Conservation (phyloP, 2,797 vertebrate species). For the Gobionotothen gibberifrons region DNA sequence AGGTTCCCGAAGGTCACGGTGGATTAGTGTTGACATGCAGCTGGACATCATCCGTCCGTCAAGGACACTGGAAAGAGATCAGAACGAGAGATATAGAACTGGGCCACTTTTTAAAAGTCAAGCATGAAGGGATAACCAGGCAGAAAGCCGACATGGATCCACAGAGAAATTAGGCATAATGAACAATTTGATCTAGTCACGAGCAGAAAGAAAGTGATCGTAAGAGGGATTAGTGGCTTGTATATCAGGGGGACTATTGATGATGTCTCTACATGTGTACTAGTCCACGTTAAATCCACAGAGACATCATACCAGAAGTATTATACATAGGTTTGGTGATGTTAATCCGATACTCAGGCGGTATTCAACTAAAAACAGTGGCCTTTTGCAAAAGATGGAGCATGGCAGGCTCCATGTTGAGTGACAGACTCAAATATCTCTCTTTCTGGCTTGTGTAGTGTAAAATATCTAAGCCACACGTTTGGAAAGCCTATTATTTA, state of each 20-base stretch:
- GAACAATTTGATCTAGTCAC: constrained; percentile 40
- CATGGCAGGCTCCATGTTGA: background rate
- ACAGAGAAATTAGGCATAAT: constrained; percentile 35
- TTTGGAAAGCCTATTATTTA: constrained; percentile 52
- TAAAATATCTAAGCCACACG: constrained; percentile 16
- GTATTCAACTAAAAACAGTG: constrained; percentile 9
- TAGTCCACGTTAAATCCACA: constrained; percentile 10
- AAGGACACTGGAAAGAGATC: constrained; percentile 38
- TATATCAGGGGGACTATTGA: constrained; percentile 10
- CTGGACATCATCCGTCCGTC: constrained; percentile 38
- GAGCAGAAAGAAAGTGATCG: constrained; percentile 21
- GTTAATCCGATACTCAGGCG: background rate
- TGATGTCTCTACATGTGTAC: constrained; percentile 15
- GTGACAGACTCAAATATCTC: constrained; percentile 16
- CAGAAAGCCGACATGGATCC: constrained; percentile 42
- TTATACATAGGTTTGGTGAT: background rate
- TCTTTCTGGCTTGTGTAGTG: constrained; percentile 5
- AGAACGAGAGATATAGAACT: constrained; percentile 26
- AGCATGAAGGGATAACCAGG: constrained; percentile 31
- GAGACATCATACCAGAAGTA: constrained; percentile 7
- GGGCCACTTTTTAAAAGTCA: constrained; percentile 24
- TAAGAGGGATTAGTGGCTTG: constrained; percentile 35
- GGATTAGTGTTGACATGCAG: constrained; percentile 51
- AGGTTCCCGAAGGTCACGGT: constrained; percentile 36
- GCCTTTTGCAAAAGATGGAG: background rate